Conservation (phyloP, 1,140 invertebrate species). For the Sipha flava region DNA sequence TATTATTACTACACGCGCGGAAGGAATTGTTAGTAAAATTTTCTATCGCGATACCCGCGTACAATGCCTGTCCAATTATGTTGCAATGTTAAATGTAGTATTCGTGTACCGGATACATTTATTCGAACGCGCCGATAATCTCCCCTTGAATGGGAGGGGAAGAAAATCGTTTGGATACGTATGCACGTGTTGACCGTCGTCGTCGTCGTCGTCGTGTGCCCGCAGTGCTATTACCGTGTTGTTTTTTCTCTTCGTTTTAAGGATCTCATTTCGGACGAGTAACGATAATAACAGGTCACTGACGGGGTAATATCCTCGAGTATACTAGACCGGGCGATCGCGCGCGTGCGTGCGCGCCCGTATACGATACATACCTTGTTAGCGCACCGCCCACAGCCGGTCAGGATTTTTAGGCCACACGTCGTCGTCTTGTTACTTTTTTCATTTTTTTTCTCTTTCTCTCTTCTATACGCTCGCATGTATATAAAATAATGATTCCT, state of each 20-base stretch:
- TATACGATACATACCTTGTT: conserved; percentile 9
- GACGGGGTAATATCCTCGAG: conserved; percentile 28
- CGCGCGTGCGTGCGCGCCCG: not conserved
- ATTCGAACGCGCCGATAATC: too few species aligned
- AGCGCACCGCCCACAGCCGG: conserved; percentile 29
- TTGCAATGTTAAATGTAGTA: too few species aligned
- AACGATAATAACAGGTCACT: conserved; percentile 30
- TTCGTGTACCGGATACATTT: too few species aligned
- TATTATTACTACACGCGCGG: too few species aligned
- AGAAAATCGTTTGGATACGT: too few species aligned
- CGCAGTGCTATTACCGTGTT: not conserved
- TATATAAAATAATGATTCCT: not conserved
- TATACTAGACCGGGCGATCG: not conserved
- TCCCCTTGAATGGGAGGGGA: too few species aligned
- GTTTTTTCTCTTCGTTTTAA: conserved; percentile 28
- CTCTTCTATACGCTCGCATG: too few species aligned
- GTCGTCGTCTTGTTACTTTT: conserved; percentile 16
- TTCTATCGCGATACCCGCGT: too few species aligned
- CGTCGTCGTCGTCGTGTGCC: too few species aligned
- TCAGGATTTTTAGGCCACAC: conserved; percentile 31
- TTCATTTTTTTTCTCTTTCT: not conserved
- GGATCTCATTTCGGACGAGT: conserved; percentile 30
- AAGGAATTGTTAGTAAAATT: too few species aligned
- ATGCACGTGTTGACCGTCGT: not conserved
- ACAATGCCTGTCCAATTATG: too few species aligned